These are phyloP conservation scores for Tyria jacobaeae DNA, from an alignment of 2,888 invertebrate genomes.

Conservation along the genomic window DNA sequence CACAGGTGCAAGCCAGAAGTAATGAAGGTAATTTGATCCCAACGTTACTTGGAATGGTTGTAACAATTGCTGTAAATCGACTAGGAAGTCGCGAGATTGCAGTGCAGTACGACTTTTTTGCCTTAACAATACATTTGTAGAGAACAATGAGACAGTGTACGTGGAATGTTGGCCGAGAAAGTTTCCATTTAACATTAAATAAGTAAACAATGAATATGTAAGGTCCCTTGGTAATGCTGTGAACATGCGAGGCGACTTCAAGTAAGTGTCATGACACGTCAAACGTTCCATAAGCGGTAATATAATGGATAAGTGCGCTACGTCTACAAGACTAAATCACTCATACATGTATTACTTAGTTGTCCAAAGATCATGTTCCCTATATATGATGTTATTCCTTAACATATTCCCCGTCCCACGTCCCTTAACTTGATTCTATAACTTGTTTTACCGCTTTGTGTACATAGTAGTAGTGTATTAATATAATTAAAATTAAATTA, in stretches of 20 bases:
- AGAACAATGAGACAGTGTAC: slow-evolving; percentile 69
- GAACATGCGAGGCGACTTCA: neutral
- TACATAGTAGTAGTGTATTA: too few species aligned
- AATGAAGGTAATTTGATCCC: slow-evolving; percentile 50
- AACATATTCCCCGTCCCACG: too few species aligned
- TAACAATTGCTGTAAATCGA: slow-evolving; percentile 58
- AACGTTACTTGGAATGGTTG: slow-evolving; percentile 31
- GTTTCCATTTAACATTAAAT: slow-evolving; percentile 53
- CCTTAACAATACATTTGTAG: slow-evolving; percentile 65
- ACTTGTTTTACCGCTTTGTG: too few species aligned
- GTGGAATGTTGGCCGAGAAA: slow-evolving; percentile 63
- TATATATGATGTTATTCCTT: too few species aligned
- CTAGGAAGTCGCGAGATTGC: slow-evolving; percentile 59
- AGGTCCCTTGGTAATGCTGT: neutral
- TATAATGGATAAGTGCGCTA: too few species aligned
- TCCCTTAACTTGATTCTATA: too few species aligned
- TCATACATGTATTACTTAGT: too few species aligned
- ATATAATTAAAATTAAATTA: too few species aligned
- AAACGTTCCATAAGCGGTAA: too few species aligned
- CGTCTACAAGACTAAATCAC: too few species aligned
- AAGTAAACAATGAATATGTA: slow-evolving; percentile 37
- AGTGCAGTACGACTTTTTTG: slow-evolving; percentile 63
- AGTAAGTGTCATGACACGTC: neutral
- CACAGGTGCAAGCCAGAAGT: slow-evolving; percentile 36
- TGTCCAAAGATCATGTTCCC: too few species aligned